Evolutionary conservation across 2,113 vertebrate species (phyloP).

Genomic region (Brienomyrus longianalis): DNA sequence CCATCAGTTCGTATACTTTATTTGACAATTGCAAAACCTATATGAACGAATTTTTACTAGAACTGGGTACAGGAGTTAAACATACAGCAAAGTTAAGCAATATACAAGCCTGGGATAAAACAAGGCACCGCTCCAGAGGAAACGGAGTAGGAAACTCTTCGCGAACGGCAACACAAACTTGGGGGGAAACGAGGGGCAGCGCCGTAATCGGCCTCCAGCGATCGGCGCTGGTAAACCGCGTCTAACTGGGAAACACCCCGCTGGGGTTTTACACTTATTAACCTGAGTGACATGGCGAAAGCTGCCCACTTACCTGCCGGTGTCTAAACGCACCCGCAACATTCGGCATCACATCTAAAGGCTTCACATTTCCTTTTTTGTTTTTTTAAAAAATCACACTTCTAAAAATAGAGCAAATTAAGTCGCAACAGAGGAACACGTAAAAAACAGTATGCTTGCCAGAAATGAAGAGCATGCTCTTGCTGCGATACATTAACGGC

Average conservation of each 20-base stretch:
- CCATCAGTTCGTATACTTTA: constrained; percentile 11
- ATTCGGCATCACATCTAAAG: constrained; percentile 9
- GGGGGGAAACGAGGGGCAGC: neutral
- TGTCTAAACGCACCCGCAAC: neutral
- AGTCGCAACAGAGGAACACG: neutral
- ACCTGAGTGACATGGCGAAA: neutral
- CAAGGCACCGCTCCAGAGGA: constrained; percentile 29
- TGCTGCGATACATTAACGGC: constrained; percentile 2
- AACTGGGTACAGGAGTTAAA: constrained; percentile 14
- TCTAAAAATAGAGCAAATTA: neutral
- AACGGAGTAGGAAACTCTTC: neutral
- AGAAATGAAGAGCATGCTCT: neutral
- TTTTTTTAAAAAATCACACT: neutral
- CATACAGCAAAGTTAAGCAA: constrained; percentile 19
- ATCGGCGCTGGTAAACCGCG: neutral
- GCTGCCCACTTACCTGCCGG: neutral
- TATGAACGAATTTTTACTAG: constrained; percentile 23
- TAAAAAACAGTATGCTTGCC: constrained; percentile 3
- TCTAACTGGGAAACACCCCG: neutral
- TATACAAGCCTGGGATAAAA: constrained; percentile 24
- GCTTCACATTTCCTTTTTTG: neutral
- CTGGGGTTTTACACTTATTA: constrained; percentile 12
- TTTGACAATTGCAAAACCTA: constrained; percentile 27
- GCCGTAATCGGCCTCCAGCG: neutral
- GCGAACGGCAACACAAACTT: neutral